Evolutionary conservation across 2,113 vertebrate species (phyloP).

Genomic region (Anolis carolinensis): DNA sequence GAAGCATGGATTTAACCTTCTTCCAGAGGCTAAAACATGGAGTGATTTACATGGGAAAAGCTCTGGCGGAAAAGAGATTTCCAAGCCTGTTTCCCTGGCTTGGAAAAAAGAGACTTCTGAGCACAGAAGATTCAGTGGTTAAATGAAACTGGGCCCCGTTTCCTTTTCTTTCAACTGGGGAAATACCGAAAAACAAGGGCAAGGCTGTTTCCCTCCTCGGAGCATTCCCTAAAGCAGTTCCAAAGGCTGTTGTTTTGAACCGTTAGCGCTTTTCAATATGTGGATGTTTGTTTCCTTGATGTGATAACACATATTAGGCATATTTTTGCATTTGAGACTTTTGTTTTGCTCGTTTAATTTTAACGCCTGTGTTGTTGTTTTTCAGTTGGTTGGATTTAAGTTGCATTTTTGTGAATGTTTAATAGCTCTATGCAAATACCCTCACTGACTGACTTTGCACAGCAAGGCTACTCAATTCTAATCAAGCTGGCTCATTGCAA

Average conservation of each 20-base stretch:
- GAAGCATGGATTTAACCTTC: conserved; percentile 38
- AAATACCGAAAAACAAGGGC: conserved; percentile 55
- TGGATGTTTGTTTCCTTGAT: conserved; percentile 10
- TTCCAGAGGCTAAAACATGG: conserved; percentile 38
- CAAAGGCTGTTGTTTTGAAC: conserved; percentile 3
- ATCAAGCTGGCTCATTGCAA: too few species aligned
- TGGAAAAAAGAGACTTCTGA: conserved; percentile 30
- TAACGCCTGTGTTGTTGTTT: too few species aligned
- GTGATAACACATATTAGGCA: too few species aligned
- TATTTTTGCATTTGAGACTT: too few species aligned
- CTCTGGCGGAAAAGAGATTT: conserved; percentile 57
- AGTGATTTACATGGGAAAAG: conserved; percentile 76
- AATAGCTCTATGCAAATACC: too few species aligned
- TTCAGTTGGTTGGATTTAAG: too few species aligned
- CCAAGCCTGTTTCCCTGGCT: conserved; percentile 64
- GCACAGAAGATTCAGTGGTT: conserved; percentile 68
- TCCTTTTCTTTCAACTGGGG: conserved; percentile 69
- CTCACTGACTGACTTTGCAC: too few species aligned
- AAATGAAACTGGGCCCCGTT: conserved; percentile 65
- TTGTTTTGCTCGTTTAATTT: too few species aligned
- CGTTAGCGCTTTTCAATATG: background rate
- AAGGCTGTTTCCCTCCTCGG: conserved; percentile 56
- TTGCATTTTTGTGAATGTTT: too few species aligned
- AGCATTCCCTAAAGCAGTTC: background rate
- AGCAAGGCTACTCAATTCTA: too few species aligned